phyloP scores from a whole-genome alignment of 2,113 vertebrate species.

The Regulus satrapa region DNA sequence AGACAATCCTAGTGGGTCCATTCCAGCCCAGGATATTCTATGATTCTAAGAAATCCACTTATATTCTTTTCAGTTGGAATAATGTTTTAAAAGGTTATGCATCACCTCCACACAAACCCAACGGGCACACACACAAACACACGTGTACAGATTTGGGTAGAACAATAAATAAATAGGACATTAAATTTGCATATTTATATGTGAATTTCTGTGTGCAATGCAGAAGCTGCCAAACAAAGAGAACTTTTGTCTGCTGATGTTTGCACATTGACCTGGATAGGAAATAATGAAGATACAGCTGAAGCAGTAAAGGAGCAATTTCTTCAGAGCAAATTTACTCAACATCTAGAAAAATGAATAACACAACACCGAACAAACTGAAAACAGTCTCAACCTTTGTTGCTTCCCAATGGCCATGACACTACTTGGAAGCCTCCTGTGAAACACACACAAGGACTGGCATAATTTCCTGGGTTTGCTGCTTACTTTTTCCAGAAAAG shows the following conservation, averaged over 20 bases:
- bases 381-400: slow-evolving; percentile 3
- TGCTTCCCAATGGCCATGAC: neutral
- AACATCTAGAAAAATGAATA: slow-evolving; percentile 9
- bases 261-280: neutral
- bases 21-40: neutral
- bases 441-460: neutral
- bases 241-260: neutral
- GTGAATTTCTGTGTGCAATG: neutral
- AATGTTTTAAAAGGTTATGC: neutral
- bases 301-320: neutral
- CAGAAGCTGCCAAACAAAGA: neutral
- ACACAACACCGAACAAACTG: neutral
- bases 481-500: neutral
- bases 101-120: neutral
- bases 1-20: too few species aligned
- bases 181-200: neutral
- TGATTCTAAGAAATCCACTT: neutral
- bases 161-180: neutral
- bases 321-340: slow-evolving; percentile 8
- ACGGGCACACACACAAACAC: neutral
- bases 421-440: slow-evolving; percentile 1
- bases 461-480: neutral
- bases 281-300: neutral
- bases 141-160: neutral
- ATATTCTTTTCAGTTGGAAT: neutral